Evolutionary conservation across 64 coral and sea anemone species (phyloP).

Genomic region (Anthopleura sola): DNA sequence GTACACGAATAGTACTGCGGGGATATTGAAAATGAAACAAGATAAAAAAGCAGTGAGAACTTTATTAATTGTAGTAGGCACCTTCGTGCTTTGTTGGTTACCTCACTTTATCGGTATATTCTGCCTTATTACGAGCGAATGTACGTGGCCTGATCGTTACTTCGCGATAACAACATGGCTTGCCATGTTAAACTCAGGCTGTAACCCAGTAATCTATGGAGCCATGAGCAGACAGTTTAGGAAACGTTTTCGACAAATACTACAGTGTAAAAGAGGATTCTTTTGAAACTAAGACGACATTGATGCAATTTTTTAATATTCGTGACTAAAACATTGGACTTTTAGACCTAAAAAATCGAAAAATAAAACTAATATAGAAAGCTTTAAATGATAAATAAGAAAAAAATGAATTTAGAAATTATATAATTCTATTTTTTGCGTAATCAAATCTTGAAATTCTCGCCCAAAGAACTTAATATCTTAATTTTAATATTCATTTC

Average conservation of each 20-base stretch:
- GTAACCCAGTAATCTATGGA: conserved; percentile 89
- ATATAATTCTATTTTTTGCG: neutral
- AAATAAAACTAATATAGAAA: neutral
- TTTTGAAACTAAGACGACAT: conserved; percentile 33
- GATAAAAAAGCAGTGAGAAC: conserved; percentile 85
- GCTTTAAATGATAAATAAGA: too few species aligned
- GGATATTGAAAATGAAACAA: conserved; percentile 29
- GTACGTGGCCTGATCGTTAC: conserved; percentile 62
- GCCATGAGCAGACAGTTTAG: conserved; percentile 87
- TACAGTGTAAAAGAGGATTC: conserved; percentile 65
- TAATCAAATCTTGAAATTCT: neutral
- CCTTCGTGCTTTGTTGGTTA: conserved; percentile 77
- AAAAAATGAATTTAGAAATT: neutral
- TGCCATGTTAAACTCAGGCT: conserved; percentile 85
- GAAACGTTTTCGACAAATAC: conserved; percentile 83
- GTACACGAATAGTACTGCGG: neutral
- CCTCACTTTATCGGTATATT: conserved; percentile 92
- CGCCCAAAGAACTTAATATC: neutral
- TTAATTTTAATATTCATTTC: neutral
- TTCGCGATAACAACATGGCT: conserved; percentile 88
- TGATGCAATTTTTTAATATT: neutral
- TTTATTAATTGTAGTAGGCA: conserved; percentile 70
- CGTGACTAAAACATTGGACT: neutral
- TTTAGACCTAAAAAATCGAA: neutral
- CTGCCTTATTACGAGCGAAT: conserved; percentile 44